phyloP scores from a whole-genome alignment of 1,140 invertebrate genomes.

The Dreissena polymorpha region DNA sequence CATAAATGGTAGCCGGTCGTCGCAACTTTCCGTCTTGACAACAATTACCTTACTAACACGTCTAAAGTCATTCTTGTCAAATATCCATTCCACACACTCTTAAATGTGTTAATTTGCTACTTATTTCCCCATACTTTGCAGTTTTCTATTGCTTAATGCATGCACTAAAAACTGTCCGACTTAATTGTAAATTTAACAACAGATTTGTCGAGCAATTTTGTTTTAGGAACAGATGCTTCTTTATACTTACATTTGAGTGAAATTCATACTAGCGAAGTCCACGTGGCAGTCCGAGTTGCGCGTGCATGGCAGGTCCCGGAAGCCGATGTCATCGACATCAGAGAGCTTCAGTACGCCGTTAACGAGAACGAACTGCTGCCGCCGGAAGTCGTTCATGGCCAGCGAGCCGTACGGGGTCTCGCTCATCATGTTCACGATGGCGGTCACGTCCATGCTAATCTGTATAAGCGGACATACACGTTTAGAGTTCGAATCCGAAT shows the following conservation, averaged over 20 bases:
- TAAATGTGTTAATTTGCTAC: no score
- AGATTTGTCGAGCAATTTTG: no score
- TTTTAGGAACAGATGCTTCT: neutral
- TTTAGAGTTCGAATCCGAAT: neutral
- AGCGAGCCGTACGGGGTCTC: slow-evolving; percentile 79
- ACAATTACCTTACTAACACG: no score
- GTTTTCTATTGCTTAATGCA: no score
- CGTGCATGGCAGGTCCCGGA: slow-evolving; percentile 78
- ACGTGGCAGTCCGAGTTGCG: slow-evolving; percentile 69
- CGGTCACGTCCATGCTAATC: slow-evolving; percentile 78
- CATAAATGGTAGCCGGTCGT: no score
- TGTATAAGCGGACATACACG: slow-evolving; percentile 45
- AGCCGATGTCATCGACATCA: slow-evolving; percentile 81
- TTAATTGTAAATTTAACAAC: no score
- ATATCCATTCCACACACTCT: no score
- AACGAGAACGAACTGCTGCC: slow-evolving; percentile 81
- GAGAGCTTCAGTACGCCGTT: slow-evolving; percentile 79
- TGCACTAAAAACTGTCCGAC: no score
- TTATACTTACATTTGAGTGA: slow-evolving; percentile 68
- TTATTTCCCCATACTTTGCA: no score
- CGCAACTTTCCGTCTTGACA: no score
- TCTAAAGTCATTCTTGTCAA: no score
- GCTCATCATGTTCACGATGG: slow-evolving; percentile 79
- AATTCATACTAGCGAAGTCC: slow-evolving; percentile 68
- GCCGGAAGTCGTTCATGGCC: slow-evolving; percentile 80